Percentiles rank a stretch among this genome's conserved stretches.
phyloP scores from a whole-genome alignment of 2,797 vertebrate genomes.

The Dryobates pubescens region DNA sequence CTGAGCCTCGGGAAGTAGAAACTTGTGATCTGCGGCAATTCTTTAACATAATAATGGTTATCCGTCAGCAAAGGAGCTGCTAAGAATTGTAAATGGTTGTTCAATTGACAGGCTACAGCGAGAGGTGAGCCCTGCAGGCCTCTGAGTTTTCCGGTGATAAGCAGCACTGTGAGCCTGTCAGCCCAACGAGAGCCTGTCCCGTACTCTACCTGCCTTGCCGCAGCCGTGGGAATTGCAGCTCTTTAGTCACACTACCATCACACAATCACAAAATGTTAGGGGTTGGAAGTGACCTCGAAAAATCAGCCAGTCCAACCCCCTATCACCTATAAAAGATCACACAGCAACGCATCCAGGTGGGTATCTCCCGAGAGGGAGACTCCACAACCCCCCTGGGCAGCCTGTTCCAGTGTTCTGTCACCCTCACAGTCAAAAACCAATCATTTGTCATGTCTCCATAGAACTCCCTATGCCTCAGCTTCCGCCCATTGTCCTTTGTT shows the following conservation, averaged over 20 bases:
- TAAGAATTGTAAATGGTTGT: background rate
- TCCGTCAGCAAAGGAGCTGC: background rate
- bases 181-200: background rate
- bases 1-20: background rate
- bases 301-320: no score
- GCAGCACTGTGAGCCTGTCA: background rate
- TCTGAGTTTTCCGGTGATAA: background rate
- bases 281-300: no score
- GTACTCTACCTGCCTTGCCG: fast-evolving
- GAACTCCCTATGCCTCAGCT: no score
- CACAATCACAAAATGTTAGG: no score
- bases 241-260: background rate
- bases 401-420: no score
- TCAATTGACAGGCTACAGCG: background rate
- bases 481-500: no score
- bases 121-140: background rate
- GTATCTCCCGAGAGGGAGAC: no score
- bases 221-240: fast-evolving
- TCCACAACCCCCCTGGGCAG: no score
- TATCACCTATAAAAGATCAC: no score
- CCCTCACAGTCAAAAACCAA: no score
- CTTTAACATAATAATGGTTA: background rate
- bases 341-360: no score
- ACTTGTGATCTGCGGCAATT: background rate
- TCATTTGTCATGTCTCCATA: no score